phyloP scores from a whole-genome alignment of 1,140 invertebrate genomes.

The Sinella curviseta region DNA sequence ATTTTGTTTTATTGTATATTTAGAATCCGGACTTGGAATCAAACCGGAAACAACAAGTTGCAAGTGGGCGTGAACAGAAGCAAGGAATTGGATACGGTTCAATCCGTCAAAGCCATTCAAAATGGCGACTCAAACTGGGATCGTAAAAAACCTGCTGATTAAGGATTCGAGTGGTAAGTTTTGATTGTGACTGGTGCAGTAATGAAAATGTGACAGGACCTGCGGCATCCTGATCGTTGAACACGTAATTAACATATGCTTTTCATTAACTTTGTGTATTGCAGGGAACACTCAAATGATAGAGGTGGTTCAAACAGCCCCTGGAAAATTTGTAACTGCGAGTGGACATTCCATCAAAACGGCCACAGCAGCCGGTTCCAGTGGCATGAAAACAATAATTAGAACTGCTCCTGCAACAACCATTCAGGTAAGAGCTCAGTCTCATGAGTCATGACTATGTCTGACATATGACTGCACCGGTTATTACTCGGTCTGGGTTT shows the following conservation, averaged over 20 bases:
- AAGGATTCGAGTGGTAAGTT: slow-evolving; percentile 67
- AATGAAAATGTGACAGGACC: too few species aligned
- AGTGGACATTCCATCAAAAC: slow-evolving; percentile 49
- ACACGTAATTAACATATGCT: too few species aligned
- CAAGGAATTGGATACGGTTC: neutral
- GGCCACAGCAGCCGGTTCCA: slow-evolving; percentile 40
- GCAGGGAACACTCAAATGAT: slow-evolving; percentile 59
- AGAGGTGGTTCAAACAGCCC: slow-evolving; percentile 62
- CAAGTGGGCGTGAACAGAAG: neutral
- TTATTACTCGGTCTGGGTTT: too few species aligned
- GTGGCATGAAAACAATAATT: slow-evolving; percentile 51
- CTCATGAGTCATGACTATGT: neutral
- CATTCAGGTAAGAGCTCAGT: slow-evolving; percentile 32
- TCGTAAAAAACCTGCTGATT: slow-evolving; percentile 63
- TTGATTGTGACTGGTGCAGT: neutral
- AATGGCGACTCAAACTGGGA: slow-evolving; percentile 33
- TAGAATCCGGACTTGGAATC: too few species aligned
- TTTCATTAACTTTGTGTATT: neutral
- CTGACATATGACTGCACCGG: neutral
- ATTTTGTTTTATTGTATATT: too few species aligned
- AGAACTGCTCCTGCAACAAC: slow-evolving; percentile 43
- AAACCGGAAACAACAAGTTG: neutral
- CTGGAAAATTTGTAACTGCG: slow-evolving; percentile 50
- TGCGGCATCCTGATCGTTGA: too few species aligned
- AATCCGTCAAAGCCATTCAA: neutral